Conservation (phyloP, 2,888 invertebrate species). For the Sphaerophoria rueppellii region DNA sequence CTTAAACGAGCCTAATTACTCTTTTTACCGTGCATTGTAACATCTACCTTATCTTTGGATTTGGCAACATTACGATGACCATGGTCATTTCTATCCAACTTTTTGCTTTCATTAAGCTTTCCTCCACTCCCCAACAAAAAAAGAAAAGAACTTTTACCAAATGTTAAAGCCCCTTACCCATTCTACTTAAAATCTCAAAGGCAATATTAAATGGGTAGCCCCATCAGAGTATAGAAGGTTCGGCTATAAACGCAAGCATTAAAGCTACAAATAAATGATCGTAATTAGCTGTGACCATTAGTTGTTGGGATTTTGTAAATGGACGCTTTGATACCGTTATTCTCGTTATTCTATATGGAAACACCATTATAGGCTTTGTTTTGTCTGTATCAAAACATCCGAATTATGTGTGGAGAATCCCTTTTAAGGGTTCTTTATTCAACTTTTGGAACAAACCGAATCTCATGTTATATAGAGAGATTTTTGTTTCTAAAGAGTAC, state of each 20-base stretch:
- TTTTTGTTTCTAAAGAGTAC: background rate
- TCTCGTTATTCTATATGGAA: background rate
- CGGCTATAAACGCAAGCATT: slow-evolving; percentile 63
- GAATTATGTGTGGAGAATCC: background rate
- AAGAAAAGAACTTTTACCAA: slow-evolving; percentile 45
- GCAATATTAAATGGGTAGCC: slow-evolving; percentile 15
- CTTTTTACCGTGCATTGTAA: slow-evolving; percentile 7
- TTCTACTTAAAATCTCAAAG: slow-evolving; percentile 33
- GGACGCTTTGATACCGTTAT: slow-evolving; percentile 20
- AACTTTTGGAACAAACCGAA: slow-evolving; percentile 25
- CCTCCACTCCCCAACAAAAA: slow-evolving; percentile 4
- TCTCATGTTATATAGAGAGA: slow-evolving; percentile 25
- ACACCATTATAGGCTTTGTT: slow-evolving; percentile 15
- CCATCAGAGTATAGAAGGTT: background rate
- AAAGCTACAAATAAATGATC: slow-evolving; percentile 62
- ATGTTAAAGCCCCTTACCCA: slow-evolving; percentile 43
- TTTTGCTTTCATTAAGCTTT: background rate
- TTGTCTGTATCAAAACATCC: slow-evolving; percentile 7
- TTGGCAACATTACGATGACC: slow-evolving; percentile 19
- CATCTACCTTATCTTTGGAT: background rate
- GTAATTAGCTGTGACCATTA: slow-evolving; percentile 72
- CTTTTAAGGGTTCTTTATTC: slow-evolving; percentile 37
- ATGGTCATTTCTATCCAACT: slow-evolving; percentile 30
- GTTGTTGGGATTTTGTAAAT: slow-evolving; percentile 56
- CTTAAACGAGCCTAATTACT: slow-evolving; percentile 40